Evolutionary conservation across 2,888 invertebrate species (phyloP).

Genomic region (Molorchus minor): DNA sequence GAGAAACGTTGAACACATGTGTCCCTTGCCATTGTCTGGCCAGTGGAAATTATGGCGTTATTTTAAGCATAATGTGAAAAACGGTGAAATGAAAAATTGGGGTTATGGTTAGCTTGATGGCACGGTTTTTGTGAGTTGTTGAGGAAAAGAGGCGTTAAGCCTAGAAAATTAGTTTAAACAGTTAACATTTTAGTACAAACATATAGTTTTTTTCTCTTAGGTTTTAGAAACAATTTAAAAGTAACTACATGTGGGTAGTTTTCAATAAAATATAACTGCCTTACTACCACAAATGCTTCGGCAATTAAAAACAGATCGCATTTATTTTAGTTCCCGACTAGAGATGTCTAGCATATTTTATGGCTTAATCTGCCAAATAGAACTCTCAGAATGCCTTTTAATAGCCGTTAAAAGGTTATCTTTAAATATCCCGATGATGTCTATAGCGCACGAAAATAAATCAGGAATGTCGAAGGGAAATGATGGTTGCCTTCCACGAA

Average conservation of each 20-base stretch:
- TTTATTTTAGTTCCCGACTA: conserved; percentile 7
- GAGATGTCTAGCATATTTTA: background rate
- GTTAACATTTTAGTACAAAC: too few relatives aligned
- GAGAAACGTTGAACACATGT: conserved; percentile 4
- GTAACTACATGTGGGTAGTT: too few relatives aligned
- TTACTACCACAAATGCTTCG: too few relatives aligned
- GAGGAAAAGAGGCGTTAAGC: conserved; percentile 4
- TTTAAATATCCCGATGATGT: conserved; percentile 24
- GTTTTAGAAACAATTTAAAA: too few relatives aligned
- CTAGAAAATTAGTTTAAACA: too few relatives aligned
- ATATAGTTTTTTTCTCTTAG: too few relatives aligned
- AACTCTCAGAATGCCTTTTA: conserved; percentile 18
- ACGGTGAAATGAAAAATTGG: conserved; percentile 13
- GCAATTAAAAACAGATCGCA: too few relatives aligned
- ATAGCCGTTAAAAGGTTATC: conserved; percentile 30
- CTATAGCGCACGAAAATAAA: conserved; percentile 24
- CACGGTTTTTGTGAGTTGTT: background rate
- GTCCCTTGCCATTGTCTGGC: background rate
- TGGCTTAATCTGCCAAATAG: background rate
- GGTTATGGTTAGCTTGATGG: background rate
- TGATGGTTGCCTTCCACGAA: too few relatives aligned
- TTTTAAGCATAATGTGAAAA: conserved; percentile 19
- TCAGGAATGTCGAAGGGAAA: conserved; percentile 10
- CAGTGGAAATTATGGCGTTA: conserved; percentile 16
- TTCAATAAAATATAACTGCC: too few relatives aligned